A percentile compares a stretch with the other conserved stretches of the same genome.
Evolutionary conservation across 2,888 invertebrate genomes (phyloP).

Genomic region (Phymatocera aterrima): DNA sequence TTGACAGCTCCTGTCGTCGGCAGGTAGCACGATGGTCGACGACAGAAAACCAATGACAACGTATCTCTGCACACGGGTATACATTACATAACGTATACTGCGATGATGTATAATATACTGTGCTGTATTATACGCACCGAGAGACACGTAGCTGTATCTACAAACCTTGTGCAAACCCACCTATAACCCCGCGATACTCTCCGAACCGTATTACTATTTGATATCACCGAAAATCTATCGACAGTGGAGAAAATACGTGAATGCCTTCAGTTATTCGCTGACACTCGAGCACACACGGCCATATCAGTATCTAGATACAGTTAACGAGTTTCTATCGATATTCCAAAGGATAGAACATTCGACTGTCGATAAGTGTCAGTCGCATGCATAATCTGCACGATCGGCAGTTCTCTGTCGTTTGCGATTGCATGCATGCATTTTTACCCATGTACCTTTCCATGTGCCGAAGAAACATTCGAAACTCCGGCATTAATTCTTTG

Average conservation of each 20-base stretch:
- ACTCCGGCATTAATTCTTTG: no score
- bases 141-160: no score
- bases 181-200: not conserved
- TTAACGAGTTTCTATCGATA: not conserved
- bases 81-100: not conserved
- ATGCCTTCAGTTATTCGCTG: no score
- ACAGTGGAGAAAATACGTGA: not conserved
- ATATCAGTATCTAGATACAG: no score
- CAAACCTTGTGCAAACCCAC: no score
- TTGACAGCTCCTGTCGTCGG: constrained; percentile 36
- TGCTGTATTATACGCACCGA: no score
- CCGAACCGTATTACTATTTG: not conserved
- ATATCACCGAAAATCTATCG: not conserved
- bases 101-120: no score
- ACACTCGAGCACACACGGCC: not conserved
- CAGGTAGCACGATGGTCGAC: constrained; percentile 6
- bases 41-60: constrained; percentile 36
- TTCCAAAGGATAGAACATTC: not conserved
- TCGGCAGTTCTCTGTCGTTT: not conserved
- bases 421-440: not conserved
- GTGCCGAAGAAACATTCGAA: no score
- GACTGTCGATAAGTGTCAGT: not conserved
- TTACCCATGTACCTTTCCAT: no score
- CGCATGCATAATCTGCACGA: no score
- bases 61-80: not conserved